Conservation (phyloP, 2,113 vertebrate species). For the Thomomys bottae region DNA sequence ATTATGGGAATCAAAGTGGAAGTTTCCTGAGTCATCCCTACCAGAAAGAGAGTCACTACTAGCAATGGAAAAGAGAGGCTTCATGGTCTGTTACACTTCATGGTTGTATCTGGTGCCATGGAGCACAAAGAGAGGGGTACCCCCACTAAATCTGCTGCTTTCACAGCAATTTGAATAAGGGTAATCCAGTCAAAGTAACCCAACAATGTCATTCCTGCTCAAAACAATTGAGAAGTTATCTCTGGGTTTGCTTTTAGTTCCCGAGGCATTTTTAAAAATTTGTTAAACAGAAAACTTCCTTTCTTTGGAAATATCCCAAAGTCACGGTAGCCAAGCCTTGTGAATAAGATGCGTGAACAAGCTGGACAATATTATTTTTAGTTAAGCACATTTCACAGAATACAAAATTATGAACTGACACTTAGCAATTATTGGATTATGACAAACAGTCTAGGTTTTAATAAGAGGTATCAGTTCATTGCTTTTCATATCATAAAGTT, state of each 20-base stretch:
- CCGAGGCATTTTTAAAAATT: slow-evolving; percentile 67
- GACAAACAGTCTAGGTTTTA: slow-evolving; percentile 33
- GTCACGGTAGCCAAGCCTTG: slow-evolving; percentile 63
- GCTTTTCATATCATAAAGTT: slow-evolving; percentile 40
- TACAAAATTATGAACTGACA: slow-evolving; percentile 57
- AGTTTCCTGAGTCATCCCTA: neutral
- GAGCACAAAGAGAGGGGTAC: neutral
- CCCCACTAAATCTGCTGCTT: neutral
- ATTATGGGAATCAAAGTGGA: neutral
- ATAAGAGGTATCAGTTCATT: slow-evolving; percentile 37
- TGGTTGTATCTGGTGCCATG: neutral
- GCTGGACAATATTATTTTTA: slow-evolving; percentile 70
- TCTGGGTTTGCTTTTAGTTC: slow-evolving; percentile 63
- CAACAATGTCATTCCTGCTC: slow-evolving; percentile 46
- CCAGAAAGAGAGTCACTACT: neutral
- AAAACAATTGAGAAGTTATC: slow-evolving; percentile 60
- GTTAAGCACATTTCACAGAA: slow-evolving; percentile 64
- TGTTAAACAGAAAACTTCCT: slow-evolving; percentile 58
- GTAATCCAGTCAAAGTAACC: slow-evolving; percentile 50
- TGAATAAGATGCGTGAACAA: slow-evolving; percentile 60
- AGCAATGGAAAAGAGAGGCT: neutral
- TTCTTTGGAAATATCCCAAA: slow-evolving; percentile 68
- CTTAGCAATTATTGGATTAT: slow-evolving; percentile 54
- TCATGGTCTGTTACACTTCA: neutral
- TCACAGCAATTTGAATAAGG: slow-evolving; percentile 15